These are phyloP conservation scores for Ginglymostoma cirratum DNA, from an alignment of 2,113 vertebrate genomes.

Conservation along the genomic window DNA sequence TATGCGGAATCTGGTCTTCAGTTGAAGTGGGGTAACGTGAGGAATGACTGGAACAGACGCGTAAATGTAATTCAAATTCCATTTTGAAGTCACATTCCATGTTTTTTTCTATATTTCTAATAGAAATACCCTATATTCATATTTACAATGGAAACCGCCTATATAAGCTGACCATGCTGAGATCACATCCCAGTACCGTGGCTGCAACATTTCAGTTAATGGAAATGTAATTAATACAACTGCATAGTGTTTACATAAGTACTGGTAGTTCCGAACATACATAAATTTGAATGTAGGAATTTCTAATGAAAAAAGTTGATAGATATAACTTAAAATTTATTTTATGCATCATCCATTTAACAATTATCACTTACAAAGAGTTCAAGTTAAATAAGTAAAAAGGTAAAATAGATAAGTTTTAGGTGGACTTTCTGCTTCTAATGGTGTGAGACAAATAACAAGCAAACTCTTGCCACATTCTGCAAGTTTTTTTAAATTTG, in stretches of 20 bases:
- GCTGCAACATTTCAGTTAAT: not conserved
- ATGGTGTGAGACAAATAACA: not conserved
- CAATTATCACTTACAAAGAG: not conserved
- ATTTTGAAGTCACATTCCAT: not conserved
- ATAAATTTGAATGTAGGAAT: not conserved
- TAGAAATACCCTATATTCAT: not conserved
- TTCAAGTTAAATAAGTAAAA: not conserved
- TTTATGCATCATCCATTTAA: not conserved
- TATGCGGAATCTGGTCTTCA: not conserved
- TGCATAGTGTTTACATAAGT: not conserved
- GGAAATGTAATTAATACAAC: not conserved
- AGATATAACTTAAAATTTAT: not conserved
- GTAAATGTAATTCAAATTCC: not conserved
- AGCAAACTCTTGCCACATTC: not conserved
- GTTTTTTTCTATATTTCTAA: not conserved
- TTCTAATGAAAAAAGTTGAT: not conserved
- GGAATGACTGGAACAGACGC: not conserved
- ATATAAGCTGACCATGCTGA: not conserved
- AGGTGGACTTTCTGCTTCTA: not conserved
- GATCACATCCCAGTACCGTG: not conserved
- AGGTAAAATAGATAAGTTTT: not conserved
- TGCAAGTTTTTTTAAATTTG: not conserved
- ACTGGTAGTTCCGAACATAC: not conserved
- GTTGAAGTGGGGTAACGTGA: not conserved
- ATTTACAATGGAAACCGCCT: not conserved